Percentiles rank a stretch among this genome's conserved stretches.
Conservation (phyloP, 2,888 invertebrate genomes). For the Agelastica alni region DNA sequence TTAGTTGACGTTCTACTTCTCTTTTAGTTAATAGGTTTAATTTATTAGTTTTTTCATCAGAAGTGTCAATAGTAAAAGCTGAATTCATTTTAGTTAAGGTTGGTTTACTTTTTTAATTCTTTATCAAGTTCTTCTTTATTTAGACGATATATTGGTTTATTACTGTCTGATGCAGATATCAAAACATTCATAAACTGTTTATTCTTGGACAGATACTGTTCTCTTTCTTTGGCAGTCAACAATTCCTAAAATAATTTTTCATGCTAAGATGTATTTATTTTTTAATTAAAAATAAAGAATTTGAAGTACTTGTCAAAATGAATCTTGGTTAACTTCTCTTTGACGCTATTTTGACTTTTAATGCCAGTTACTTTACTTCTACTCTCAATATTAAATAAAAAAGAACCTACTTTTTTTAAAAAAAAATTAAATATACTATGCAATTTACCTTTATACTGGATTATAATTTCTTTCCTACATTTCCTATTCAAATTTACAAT, state of each 20-base stretch:
- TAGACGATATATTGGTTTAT: conserved; percentile 57
- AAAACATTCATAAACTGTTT: conserved; percentile 55
- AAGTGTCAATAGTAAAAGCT: conserved; percentile 39
- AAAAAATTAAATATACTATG: no score
- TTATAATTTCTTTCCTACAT: no score
- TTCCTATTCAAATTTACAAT: no score
- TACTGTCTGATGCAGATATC: conserved; percentile 58
- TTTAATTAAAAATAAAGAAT: no score
- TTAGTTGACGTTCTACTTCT: conserved; percentile 68
- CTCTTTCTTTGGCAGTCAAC: conserved; percentile 41
- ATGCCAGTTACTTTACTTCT: no score
- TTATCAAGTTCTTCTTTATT: conserved; percentile 59
- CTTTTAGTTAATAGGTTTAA: conserved; percentile 59
- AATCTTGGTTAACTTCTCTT: no score
- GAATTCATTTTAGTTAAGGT: conserved; percentile 14
- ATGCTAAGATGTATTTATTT: no score
- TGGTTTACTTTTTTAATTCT: conserved; percentile 55
- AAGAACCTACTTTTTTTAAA: no score
- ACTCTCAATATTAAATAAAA: no score
- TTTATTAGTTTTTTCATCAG: conserved; percentile 52
- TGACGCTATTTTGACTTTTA: conserved; percentile 3
- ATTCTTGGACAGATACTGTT: conserved; percentile 44
- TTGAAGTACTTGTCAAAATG: no score
- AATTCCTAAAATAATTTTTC: conserved; percentile 58
- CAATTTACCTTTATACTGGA: no score